Conservation (phyloP, 2,113 vertebrate species). For the Taxidea taxus region DNA sequence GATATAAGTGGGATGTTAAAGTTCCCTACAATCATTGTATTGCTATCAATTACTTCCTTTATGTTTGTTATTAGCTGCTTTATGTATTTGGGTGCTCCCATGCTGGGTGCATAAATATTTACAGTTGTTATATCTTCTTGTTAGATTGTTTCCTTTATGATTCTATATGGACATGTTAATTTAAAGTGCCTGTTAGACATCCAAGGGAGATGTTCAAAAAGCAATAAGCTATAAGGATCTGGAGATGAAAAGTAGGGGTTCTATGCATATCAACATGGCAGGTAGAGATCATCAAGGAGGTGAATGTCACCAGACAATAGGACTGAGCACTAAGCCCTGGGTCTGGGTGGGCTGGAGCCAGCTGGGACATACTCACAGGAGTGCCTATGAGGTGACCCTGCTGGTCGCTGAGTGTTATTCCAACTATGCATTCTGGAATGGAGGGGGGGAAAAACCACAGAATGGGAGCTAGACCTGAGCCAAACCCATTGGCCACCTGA, state of each 20-base stretch:
- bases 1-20: background rate
- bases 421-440: rapidly evolving
- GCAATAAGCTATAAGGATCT: rapidly evolving
- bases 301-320: background rate
- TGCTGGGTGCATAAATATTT: background rate
- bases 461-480: background rate
- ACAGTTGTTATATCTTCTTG: background rate
- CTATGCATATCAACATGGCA: background rate
- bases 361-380: background rate
- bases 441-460: too few relatives aligned
- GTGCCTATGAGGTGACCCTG: too few relatives aligned
- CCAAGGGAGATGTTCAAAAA: background rate
- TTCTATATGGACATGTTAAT: background rate
- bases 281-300: background rate
- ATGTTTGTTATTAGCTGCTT: background rate
- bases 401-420: rapidly evolving
- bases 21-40: background rate
- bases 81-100: background rate
- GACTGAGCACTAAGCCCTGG: background rate
- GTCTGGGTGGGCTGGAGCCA: background rate
- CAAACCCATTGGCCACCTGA: background rate
- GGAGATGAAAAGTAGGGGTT: background rate
- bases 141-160: background rate
- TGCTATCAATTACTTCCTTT: background rate
- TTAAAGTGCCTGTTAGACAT: background rate